phyloP scores from a whole-genome alignment of 64 coral and sea anemone species.

The Dendrophyllia cribrosa region DNA sequence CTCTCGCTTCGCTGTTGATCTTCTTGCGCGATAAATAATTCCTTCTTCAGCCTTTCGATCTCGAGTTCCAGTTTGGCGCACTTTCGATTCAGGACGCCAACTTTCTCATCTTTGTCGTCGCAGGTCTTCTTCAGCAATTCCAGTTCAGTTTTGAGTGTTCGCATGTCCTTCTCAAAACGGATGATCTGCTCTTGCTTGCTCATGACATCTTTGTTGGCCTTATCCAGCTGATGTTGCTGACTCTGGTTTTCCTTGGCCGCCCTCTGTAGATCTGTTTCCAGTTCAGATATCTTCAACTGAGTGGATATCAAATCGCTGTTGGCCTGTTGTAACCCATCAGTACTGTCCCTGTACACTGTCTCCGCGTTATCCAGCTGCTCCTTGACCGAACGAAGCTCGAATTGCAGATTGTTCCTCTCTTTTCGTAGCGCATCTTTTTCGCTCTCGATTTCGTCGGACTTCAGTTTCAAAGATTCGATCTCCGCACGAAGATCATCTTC shows the following conservation, averaged over 20 bases:
- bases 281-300: conserved; percentile 43
- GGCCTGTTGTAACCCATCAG: conserved; percentile 70
- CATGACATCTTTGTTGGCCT: conserved; percentile 82
- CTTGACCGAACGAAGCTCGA: conserved; percentile 78
- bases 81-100: conserved; percentile 60
- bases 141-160: conserved; percentile 63
- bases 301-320: conserved; percentile 55
- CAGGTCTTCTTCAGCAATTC: conserved; percentile 78
- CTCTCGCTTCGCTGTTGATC: conserved; percentile 77
- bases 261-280: conserved; percentile 71
- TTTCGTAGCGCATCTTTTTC: conserved; percentile 83
- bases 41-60: conserved; percentile 92
- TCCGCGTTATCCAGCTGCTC: conserved; percentile 83
- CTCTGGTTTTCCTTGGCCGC: conserved; percentile 60
- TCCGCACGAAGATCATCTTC: conserved; percentile 74
- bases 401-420: conserved; percentile 82
- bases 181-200: conserved; percentile 90
- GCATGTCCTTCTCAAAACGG: conserved; percentile 85
- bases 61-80: conserved; percentile 79
- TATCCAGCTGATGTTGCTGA: conserved; percentile 81
- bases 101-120: conserved; percentile 85
- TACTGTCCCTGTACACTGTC: conserved; percentile 80
- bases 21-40: conserved; percentile 86
- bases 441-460: conserved; percentile 76
- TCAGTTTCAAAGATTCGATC: conserved; percentile 91